A percentile compares a stretch with the other conserved stretches of the same genome.
phyloP scores from a whole-genome alignment of 2,113 vertebrate genomes.

The Tamias sibiricus region DNA sequence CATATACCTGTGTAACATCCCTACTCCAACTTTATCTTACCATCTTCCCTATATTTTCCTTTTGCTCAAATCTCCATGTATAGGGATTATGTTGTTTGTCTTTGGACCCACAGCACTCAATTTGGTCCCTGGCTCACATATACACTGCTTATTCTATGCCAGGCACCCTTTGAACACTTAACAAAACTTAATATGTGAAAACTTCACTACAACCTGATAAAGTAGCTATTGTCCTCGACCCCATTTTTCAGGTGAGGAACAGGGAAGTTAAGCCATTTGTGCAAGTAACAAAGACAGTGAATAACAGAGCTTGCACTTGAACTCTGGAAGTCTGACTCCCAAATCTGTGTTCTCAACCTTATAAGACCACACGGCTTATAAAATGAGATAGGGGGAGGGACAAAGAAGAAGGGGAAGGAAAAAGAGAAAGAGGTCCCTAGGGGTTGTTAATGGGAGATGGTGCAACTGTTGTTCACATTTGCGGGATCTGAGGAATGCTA shows the following conservation, averaged over 20 bases:
- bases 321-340: neutral
- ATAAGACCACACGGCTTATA: neutral
- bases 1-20: too few species aligned
- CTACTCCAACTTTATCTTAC: neutral
- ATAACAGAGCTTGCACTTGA: neutral
- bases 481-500: neutral
- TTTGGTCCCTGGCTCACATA: neutral
- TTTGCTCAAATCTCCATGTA: neutral
- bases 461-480: neutral
- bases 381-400: neutral
- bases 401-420: neutral
- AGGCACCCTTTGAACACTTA: neutral
- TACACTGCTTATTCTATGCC: neutral
- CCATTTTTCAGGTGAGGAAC: neutral
- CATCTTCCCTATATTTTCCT: neutral
- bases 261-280: neutral
- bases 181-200: neutral
- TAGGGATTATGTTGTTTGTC: neutral
- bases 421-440: neutral
- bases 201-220: neutral
- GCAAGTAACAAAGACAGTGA: neutral
- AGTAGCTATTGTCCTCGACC: neutral
- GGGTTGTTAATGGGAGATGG: neutral
- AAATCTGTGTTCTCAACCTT: neutral
- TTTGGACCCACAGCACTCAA: neutral